These are phyloP conservation scores for Amphipyra tragopoginis DNA, from an alignment of 2,888 invertebrate species.

Conservation along the genomic window DNA sequence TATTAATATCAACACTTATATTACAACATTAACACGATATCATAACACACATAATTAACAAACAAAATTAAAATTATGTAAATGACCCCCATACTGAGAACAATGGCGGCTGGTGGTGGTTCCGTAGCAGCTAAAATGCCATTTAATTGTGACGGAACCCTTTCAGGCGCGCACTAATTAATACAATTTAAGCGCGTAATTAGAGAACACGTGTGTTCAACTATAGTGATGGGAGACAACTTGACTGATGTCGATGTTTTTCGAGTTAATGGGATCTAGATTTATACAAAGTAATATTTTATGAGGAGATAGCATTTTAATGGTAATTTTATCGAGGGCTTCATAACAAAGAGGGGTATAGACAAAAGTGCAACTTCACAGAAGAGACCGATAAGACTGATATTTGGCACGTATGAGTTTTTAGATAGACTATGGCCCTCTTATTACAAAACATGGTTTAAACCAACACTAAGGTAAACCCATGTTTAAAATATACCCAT, in stretches of 20 bases:
- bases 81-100: constrained; percentile 79
- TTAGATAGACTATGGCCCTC: no score
- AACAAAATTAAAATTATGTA: constrained; percentile 74
- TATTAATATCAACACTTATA: constrained; percentile 18
- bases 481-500: no score
- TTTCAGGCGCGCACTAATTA: constrained; percentile 86
- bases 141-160: constrained; percentile 84
- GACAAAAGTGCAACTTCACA: no score
- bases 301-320: no score
- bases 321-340: no score
- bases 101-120: constrained; percentile 65
- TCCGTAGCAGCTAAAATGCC: constrained; percentile 70
- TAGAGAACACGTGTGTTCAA: constrained; percentile 82
- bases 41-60: constrained; percentile 58
- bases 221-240: constrained; percentile 63
- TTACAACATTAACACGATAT: constrained; percentile 40
- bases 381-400: no score
- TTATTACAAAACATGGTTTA: no score
- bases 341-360: no score
- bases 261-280: not conserved
- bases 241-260: constrained; percentile 36
- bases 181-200: constrained; percentile 88
- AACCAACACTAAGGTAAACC: no score
- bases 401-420: no score
- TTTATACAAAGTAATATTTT: not conserved